Evolutionary conservation across 2,113 vertebrate species (phyloP), one percentile per base, ranked within the genome.

Genomic region (Helogale parvula): DNA sequence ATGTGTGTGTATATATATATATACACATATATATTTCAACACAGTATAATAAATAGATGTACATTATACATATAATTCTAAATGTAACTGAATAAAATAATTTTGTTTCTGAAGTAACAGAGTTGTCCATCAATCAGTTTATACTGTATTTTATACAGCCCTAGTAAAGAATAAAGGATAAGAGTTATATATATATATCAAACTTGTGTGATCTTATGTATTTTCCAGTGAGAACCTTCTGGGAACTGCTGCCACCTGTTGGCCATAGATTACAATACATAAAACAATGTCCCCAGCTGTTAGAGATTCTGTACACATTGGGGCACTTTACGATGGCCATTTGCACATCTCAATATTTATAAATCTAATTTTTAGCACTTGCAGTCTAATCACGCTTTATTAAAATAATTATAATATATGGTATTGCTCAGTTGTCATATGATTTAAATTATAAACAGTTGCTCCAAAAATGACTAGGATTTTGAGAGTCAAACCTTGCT

Each of bases 221-320:
- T 41, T 65, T 25, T 84, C 69, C 33, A 63, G 88, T 57, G 81
- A 80, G 66, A 80, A 97, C 95, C 63, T 68, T 97, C 76, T 95
- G 91, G 92, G 72, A 96, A 97, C 79, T 97, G 94, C 97, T 98
- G 97, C 98, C 97, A 98, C 96, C 98, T 98, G 71, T 98, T 96
- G 98, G 97, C 96, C 71, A 52, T 29, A 79, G 14, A 31, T 71
- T 92, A 63, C 45, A 93, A 88, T 60, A 92, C 60, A 69, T 90
- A 54, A 60, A 19, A 54, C 72, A 57, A 69, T 15, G 3, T 45
- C 31, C 79, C 6, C 15, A n/a, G 29, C 13, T 60, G 65, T 33
- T 87, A 90, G 9, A 93, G 29, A 68, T 35, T 31, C 84, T 86
- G 2, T 33, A 31, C 19, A 41, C 4, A 31, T 9, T 35, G 54